Conservation (phyloP, 1,140 invertebrate genomes). For the Triops longicaudatus region DNA sequence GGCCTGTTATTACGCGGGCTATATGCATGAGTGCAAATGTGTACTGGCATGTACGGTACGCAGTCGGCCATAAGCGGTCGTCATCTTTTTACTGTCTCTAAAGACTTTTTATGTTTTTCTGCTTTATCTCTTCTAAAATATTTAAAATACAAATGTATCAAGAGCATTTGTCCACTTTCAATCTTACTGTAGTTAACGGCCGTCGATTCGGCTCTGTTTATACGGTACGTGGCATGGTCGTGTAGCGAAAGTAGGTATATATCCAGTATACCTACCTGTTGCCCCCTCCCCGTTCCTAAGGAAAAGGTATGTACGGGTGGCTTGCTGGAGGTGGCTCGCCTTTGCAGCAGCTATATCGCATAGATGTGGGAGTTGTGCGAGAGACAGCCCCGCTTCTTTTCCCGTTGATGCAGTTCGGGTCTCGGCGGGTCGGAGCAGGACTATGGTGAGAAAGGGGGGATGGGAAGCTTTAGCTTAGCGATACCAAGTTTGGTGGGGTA, state of each 20-base stretch:
- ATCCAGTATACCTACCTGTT: background rate
- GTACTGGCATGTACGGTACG: background rate
- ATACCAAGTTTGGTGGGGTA: slow-evolving; percentile 6
- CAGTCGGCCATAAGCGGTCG: background rate
- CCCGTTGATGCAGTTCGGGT: background rate
- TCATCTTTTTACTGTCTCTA: too few relatives aligned
- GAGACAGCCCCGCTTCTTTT: background rate
- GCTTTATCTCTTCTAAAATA: background rate
- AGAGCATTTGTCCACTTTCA: background rate
- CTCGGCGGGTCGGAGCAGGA: background rate
- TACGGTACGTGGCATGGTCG: background rate
- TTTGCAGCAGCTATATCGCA: slow-evolving; percentile 2
- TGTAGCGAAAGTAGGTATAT: background rate
- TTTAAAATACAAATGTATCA: too few relatives aligned
- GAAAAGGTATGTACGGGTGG: background rate
- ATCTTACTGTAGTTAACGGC: background rate
- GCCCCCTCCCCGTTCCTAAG: background rate
- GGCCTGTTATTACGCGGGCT: background rate
- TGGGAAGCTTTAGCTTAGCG: background rate
- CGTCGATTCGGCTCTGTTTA: background rate
- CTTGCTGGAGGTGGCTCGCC: background rate
- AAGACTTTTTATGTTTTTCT: background rate
- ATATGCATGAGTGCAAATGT: background rate
- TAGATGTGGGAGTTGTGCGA: background rate
- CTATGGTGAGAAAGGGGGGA: background rate